phyloP scores from a whole-genome alignment of 2,113 vertebrate species.

The Carettochelys insculpta region DNA sequence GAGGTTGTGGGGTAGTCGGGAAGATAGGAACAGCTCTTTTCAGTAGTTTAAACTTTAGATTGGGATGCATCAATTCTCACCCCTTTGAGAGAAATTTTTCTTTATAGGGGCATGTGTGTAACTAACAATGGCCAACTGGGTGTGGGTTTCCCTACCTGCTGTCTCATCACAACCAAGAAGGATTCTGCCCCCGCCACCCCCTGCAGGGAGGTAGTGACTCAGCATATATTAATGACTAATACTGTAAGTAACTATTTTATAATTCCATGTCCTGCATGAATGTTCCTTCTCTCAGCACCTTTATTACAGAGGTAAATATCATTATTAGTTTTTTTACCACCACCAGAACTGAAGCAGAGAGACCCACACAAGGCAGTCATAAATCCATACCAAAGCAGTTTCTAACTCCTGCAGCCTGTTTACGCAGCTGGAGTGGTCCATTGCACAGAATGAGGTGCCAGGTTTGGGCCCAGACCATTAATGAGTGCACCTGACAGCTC shows the following conservation, averaged over 20 bases:
- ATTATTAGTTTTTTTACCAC: background rate
- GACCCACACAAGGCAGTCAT: background rate
- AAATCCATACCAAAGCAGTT: background rate
- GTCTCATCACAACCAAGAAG: background rate
- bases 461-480: background rate
- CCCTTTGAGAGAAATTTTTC: background rate
- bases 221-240: background rate
- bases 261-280: fast-evolving
- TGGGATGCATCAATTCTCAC: background rate
- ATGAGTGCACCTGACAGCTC: background rate
- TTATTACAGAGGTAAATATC: background rate
- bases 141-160: background rate
- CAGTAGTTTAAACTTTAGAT: background rate
- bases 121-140: background rate
- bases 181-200: too few species aligned
- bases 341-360: background rate
- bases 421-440: background rate
- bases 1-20: fast-evolving
- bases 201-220: background rate
- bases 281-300: background rate
- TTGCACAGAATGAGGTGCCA: background rate
- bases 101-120: background rate
- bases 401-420: background rate
- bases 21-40: background rate
- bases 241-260: background rate